phyloP scores from a whole-genome alignment of 2,113 vertebrate species.

The Danio rerio region DNA sequence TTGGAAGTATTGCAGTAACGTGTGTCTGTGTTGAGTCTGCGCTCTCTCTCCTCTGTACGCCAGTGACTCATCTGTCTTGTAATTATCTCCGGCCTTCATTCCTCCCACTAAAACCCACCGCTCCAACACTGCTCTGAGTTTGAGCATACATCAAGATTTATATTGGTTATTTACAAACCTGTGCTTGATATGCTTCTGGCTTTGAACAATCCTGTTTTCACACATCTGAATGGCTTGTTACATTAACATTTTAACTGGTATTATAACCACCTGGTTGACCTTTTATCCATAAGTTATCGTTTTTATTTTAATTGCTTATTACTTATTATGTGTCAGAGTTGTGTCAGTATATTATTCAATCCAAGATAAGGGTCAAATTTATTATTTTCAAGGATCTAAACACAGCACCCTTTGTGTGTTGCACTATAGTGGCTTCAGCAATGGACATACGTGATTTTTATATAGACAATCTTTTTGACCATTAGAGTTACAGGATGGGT shows the following conservation, averaged over 20 bases:
- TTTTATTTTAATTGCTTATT: too few relatives aligned
- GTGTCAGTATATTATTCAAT: too few relatives aligned
- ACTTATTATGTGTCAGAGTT: too few relatives aligned
- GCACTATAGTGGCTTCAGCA: background rate
- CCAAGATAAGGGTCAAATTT: too few relatives aligned
- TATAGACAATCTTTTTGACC: background rate
- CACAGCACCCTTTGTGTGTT: background rate
- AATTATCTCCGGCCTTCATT: constrained; percentile 34
- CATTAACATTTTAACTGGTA: too few relatives aligned
- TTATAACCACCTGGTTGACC: too few relatives aligned
- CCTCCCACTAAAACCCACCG: constrained; percentile 7
- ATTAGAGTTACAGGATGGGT: background rate
- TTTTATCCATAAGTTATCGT: too few relatives aligned
- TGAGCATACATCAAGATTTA: background rate
- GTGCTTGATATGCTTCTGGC: background rate
- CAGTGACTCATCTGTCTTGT: constrained; percentile 61
- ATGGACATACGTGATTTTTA: background rate
- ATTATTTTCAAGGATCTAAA: too few relatives aligned
- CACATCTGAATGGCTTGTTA: background rate
- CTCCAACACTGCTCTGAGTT: background rate
- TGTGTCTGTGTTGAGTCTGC: constrained; percentile 31
- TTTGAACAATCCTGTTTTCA: constrained; percentile 7
- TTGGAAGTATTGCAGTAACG: background rate
- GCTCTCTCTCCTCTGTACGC: constrained; percentile 46
- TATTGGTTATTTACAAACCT: background rate